Percentiles rank a stretch among this genome's conserved stretches.
These are phyloP conservation scores for Sinodicranocentrus sp. DNA, from an alignment of 2,888 invertebrate genomes.

Conservation along the genomic window DNA sequence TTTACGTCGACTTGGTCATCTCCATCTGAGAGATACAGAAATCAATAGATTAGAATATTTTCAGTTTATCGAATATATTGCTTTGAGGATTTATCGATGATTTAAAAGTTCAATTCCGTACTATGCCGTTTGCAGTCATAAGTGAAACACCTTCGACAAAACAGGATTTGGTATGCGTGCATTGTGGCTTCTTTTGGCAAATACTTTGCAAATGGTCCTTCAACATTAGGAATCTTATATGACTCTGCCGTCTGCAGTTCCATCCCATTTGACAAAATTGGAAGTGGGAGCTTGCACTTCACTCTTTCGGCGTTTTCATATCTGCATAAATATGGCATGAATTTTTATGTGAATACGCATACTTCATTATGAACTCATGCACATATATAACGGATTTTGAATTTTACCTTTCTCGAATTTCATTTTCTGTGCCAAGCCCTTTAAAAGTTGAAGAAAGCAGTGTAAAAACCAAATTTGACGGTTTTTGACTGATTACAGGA, in stretches of 20 bases:
- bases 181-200: slow-evolving; percentile 66
- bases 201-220: slow-evolving; percentile 66
- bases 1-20: slow-evolving; percentile 70
- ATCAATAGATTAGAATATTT: too few species aligned
- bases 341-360: too few species aligned
- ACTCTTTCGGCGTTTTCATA: slow-evolving; percentile 46
- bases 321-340: too few species aligned
- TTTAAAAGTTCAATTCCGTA: slow-evolving; percentile 30
- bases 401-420: slow-evolving; percentile 60
- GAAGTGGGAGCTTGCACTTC: slow-evolving; percentile 14
- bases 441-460: slow-evolving; percentile 56
- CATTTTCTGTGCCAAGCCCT: slow-evolving; percentile 53
- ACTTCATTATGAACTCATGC: too few species aligned
- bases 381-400: not conserved
- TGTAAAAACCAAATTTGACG: slow-evolving; percentile 31
- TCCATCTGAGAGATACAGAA: slow-evolving; percentile 50
- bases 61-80: too few species aligned
- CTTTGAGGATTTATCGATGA: not conserved
- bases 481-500: not conserved
- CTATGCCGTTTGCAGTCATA: slow-evolving; percentile 73
- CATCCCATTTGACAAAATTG: slow-evolving; percentile 58
- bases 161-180: slow-evolving; percentile 68
- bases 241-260: slow-evolving; percentile 42
- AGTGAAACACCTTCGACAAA: slow-evolving; percentile 70
- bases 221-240: slow-evolving; percentile 70